Evolutionary conservation across 1,140 invertebrate species (phyloP).

Genomic region (Rhopalosiphum padi): DNA sequence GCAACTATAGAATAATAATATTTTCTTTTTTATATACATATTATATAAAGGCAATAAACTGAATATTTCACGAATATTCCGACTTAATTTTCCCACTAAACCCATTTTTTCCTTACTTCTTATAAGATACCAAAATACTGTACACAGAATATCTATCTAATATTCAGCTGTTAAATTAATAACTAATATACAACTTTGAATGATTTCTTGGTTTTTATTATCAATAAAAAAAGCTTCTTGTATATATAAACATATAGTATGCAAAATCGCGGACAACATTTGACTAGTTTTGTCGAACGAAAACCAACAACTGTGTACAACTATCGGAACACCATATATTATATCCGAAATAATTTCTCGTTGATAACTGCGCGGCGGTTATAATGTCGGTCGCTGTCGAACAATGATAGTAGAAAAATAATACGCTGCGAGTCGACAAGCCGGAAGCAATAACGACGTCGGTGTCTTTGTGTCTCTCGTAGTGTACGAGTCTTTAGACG

Average conservation of each 20-base stretch:
- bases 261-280: neutral
- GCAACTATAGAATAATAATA: neutral
- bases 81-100: neutral
- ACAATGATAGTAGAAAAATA: neutral
- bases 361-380: neutral
- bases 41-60: neutral
- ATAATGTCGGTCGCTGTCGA: neutral
- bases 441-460: constrained; percentile 17
- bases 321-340: neutral
- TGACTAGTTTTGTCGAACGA: neutral
- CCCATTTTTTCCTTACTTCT: neutral
- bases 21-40: neutral
- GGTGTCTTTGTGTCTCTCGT: neutral
- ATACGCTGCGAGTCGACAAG: neutral
- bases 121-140: neutral
- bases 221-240: neutral
- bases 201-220: neutral
- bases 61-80: neutral
- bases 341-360: neutral
- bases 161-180: neutral
- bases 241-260: too few species aligned
- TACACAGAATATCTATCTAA: neutral
- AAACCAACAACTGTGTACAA: neutral
- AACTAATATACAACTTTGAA: neutral
- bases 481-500: neutral